A percentile compares a stretch with the other conserved stretches of the same genome.
Evolutionary conservation across 2,113 vertebrate species (phyloP).

Genomic region (Epinephelus moara): DNA sequence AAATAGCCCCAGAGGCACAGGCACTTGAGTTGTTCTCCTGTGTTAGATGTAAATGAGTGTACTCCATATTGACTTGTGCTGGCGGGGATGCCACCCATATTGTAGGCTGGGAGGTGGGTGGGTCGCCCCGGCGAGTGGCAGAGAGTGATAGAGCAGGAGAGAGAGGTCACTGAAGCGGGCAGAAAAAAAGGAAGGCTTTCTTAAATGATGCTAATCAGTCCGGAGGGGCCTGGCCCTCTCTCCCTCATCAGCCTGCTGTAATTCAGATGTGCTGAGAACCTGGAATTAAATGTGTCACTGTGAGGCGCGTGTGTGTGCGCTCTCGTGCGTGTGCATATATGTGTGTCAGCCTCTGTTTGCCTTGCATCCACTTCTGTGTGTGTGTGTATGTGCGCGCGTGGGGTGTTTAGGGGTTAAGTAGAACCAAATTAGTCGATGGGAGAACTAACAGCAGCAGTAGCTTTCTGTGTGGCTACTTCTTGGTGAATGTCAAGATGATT

Average conservation of each 20-base stretch:
- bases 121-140: constrained; percentile 42
- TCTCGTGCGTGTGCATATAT: background rate
- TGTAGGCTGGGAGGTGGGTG: constrained; percentile 68
- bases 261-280: constrained; percentile 97
- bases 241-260: constrained; percentile 92
- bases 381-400: constrained; percentile 17
- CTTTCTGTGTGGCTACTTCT: constrained; percentile 79
- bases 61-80: constrained; percentile 91
- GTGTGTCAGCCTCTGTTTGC: constrained; percentile 47
- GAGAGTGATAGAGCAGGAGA: constrained; percentile 37
- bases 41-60: constrained; percentile 91
- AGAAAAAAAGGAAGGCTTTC: constrained; percentile 88
- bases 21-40: constrained; percentile 80
- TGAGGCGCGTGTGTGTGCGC: constrained; percentile 61
- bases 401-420: constrained; percentile 79
- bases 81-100: constrained; percentile 93
- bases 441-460: constrained; percentile 73
- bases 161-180: constrained; percentile 86
- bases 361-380: constrained; percentile 66
- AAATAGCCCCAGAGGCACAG: constrained; percentile 72
- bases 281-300: constrained; percentile 96
- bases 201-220: constrained; percentile 99
- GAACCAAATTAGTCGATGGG: constrained; percentile 82
- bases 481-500: constrained; percentile 83
- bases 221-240: constrained; percentile 92